phyloP scores from a whole-genome alignment of 2,113 vertebrate genomes.

The Pungitius pungitius region DNA sequence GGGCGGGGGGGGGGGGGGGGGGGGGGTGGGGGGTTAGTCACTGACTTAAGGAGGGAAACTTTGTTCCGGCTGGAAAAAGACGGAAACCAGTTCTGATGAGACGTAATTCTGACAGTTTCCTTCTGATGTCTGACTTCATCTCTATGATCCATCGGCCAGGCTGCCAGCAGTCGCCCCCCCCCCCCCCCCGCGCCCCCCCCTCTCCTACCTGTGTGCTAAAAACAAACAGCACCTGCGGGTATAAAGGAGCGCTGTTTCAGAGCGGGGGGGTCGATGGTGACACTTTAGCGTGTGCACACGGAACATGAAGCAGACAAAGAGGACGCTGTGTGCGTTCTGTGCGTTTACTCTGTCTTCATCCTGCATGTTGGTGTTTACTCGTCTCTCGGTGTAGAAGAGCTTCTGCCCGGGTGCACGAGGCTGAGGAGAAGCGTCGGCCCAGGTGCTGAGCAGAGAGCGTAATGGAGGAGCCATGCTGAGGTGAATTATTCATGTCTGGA shows the following conservation, averaged over 20 bases:
- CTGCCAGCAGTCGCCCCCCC: constrained; percentile 60
- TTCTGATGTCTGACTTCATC: not conserved
- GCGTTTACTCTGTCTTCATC: constrained; percentile 32
- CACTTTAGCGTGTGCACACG: constrained; percentile 53
- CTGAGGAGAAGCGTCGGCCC: not conserved
- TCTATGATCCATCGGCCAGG: constrained; percentile 33
- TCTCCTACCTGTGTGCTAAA: constrained; percentile 39
- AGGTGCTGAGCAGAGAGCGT: constrained; percentile 46
- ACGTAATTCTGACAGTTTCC: not conserved
- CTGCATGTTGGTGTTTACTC: constrained; percentile 27
- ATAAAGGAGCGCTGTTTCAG: constrained; percentile 54
- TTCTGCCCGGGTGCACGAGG: not conserved
- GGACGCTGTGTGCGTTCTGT: constrained; percentile 17
- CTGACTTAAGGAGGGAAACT: constrained; percentile 53
- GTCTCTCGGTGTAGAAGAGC: no score
- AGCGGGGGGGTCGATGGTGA: constrained; percentile 61
- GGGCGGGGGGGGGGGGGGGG: no score
- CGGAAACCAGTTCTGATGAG: not conserved
- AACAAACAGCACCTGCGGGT: constrained; percentile 66
- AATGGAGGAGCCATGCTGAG: constrained; percentile 73
- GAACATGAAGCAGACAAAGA: constrained; percentile 51
- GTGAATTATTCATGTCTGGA: constrained; percentile 80
- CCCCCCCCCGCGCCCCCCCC: constrained; percentile 34
- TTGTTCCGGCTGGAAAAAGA: not conserved
- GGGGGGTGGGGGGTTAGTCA: constrained; percentile 54